These are phyloP conservation scores for Silurus glanis DNA, from an alignment of 2,113 vertebrate genomes.

Conservation along the genomic window DNA sequence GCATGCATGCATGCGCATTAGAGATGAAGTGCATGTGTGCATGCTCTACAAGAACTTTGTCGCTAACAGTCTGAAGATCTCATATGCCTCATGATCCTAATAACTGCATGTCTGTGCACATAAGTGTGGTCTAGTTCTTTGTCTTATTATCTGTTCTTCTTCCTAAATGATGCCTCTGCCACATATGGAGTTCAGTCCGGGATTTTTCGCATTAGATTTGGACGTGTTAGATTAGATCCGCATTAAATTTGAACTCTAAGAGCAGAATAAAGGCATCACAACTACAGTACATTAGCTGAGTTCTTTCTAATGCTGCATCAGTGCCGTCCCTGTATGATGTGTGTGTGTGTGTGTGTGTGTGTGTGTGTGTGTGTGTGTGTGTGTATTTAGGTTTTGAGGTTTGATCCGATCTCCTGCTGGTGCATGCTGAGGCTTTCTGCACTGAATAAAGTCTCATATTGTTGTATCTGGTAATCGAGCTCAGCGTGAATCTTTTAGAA, in stretches of 20 bases:
- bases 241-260: neutral
- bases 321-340: neutral
- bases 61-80: neutral
- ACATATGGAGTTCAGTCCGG: neutral
- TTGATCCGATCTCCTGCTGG: constrained; percentile 10
- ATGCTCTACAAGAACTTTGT: neutral
- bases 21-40: neutral
- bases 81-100: neutral
- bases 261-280: neutral
- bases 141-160: neutral
- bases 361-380: constrained; percentile 17
- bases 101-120: neutral
- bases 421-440: neutral
- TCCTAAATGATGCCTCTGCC: neutral
- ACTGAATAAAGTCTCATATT: neutral
- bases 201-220: neutral
- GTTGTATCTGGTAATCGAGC: neutral
- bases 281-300: neutral
- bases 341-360: constrained; percentile 21
- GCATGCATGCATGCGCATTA: neutral
- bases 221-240: neutral
- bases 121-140: neutral
- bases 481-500: neutral
- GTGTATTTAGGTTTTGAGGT: constrained; percentile 22
- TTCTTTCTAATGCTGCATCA: neutral